These are phyloP conservation scores for Eciton burchellii DNA, from an alignment of 1,140 invertebrate genomes.

Conservation along the genomic window DNA sequence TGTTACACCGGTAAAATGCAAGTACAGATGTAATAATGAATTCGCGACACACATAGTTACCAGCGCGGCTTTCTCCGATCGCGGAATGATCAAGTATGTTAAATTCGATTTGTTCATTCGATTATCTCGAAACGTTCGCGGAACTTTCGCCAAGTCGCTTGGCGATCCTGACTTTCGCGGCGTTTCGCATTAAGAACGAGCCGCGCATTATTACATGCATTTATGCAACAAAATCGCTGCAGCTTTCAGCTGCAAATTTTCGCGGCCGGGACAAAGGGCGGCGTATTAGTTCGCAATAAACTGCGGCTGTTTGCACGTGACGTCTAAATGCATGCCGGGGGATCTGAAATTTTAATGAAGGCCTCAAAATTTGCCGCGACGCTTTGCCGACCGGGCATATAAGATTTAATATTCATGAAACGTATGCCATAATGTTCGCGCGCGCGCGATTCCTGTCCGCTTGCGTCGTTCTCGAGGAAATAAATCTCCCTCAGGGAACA, in stretches of 20 bases:
- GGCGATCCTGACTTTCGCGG: not conserved
- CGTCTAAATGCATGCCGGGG: constrained; percentile 34
- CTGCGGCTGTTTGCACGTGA: constrained; percentile 42
- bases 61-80: no score
- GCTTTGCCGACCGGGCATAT: constrained; percentile 41
- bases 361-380: constrained; percentile 50
- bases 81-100: not conserved
- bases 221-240: constrained; percentile 35
- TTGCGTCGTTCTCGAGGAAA: constrained; percentile 10
- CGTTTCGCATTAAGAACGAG: constrained; percentile 1
- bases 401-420: constrained; percentile 63
- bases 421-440: constrained; percentile 26
- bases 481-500: constrained; percentile 24
- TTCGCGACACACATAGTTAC: no score
- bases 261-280: constrained; percentile 13
- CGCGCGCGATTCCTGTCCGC: constrained; percentile 14
- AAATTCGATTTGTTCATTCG: not conserved
- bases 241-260: constrained; percentile 42
- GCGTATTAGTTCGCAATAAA: constrained; percentile 41
- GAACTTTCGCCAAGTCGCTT: no score
- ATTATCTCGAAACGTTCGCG: not conserved
- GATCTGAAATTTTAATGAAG: constrained; percentile 56
- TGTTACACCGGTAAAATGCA: not conserved
- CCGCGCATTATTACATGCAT: not conserved
- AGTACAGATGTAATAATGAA: no score